These are phyloP conservation scores for Cryptocheilus praepositus DNA, from an alignment of 2,888 invertebrate genomes.

Conservation along the genomic window DNA sequence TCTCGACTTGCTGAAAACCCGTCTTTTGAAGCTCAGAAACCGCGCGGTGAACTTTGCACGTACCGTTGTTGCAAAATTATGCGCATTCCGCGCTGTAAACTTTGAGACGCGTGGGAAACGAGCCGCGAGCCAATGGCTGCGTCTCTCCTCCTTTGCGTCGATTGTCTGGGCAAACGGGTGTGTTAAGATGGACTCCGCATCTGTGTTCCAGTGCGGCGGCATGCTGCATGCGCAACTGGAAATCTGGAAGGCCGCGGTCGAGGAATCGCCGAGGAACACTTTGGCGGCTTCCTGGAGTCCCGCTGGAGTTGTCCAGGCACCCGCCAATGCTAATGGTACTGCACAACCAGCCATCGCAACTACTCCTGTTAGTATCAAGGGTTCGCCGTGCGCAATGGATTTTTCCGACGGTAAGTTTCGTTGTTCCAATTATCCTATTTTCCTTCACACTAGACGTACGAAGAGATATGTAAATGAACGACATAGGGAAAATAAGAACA, in stretches of 20 bases:
- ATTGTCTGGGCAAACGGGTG: too few relatives aligned
- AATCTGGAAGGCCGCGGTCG: slow-evolving; percentile 90
- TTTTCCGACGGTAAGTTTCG: slow-evolving; percentile 82
- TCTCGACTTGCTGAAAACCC: not conserved
- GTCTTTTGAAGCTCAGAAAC: too few relatives aligned
- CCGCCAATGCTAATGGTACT: slow-evolving; percentile 65
- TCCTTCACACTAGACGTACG: too few relatives aligned
- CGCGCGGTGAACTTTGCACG: too few relatives aligned
- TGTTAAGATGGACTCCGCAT: slow-evolving; percentile 17
- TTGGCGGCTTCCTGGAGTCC: slow-evolving; percentile 70
- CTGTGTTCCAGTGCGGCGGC: slow-evolving; percentile 83
- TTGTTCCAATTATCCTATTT: too few relatives aligned
- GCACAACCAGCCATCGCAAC: slow-evolving; percentile 57
- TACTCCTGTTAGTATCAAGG: slow-evolving; percentile 62
- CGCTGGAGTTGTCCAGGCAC: slow-evolving; percentile 64
- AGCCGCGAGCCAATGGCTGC: too few relatives aligned
- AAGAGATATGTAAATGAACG: too few relatives aligned
- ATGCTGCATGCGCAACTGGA: slow-evolving; percentile 91
- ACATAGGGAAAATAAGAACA: too few relatives aligned
- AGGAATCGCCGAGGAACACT: slow-evolving; percentile 77
- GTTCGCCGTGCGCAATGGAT: slow-evolving; percentile 76
- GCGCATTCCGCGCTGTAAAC: too few relatives aligned
- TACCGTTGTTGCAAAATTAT: too few relatives aligned
- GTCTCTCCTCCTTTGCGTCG: too few relatives aligned
- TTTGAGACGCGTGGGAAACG: too few relatives aligned